phyloP scores from a whole-genome alignment of 2,888 invertebrate genomes.

The Griposia aprilina region DNA sequence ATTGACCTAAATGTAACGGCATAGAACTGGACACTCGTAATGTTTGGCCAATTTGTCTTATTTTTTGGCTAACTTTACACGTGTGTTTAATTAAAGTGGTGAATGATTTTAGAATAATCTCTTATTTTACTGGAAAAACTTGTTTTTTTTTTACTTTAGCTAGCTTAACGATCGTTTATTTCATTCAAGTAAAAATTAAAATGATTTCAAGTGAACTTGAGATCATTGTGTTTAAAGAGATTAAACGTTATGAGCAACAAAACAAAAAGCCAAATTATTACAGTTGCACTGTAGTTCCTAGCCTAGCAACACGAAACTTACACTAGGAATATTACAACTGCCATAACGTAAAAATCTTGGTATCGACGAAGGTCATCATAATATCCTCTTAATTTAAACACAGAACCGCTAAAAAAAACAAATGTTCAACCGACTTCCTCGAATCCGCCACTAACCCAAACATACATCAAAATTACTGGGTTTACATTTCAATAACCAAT shows the following conservation, averaged over 20 bases:
- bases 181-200: not conserved
- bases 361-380: conserved; percentile 36
- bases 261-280: not conserved
- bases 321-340: not conserved
- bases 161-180: not conserved
- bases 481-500: conserved; percentile 61
- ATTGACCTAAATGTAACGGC: not conserved
- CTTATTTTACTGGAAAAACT: not conserved
- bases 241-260: not conserved
- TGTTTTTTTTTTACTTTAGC: no score
- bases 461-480: conserved; percentile 57
- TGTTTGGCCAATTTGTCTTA: conserved; percentile 30
- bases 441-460: conserved; percentile 48
- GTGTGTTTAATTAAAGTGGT: conserved; percentile 1
- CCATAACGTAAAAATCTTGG: conserved; percentile 3
- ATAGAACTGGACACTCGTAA: conserved; percentile 5
- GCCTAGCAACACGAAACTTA: not conserved
- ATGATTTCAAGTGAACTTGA: not conserved
- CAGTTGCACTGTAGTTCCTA: not conserved
- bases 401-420: conserved; percentile 49
- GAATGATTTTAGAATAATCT: not conserved
- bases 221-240: not conserved
- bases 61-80: conserved; percentile 24
- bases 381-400: conserved; percentile 54
- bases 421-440: conserved; percentile 32